These are phyloP conservation scores for Neogobius melanostomus DNA, from an alignment of 2,113 vertebrate genomes.

Conservation along the genomic window DNA sequence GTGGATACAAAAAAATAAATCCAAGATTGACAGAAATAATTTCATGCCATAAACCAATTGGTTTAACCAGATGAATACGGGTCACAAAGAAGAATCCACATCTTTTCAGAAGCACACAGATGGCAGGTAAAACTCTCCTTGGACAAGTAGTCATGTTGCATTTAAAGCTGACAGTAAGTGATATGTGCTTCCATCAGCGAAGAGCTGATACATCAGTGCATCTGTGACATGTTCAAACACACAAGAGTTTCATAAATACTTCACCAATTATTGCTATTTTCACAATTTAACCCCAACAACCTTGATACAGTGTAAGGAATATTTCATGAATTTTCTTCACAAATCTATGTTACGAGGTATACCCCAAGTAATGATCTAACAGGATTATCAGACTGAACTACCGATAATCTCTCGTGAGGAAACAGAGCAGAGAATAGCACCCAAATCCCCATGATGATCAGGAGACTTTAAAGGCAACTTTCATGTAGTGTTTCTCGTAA, in stretches of 20 bases:
- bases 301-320: slow-evolving; percentile 31
- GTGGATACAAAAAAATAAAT: background rate
- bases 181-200: slow-evolving; percentile 52
- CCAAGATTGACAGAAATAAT: background rate
- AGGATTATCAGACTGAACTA: slow-evolving; percentile 50
- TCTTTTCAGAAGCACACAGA: slow-evolving; percentile 14
- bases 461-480: slow-evolving; percentile 26
- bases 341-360: slow-evolving; percentile 39
- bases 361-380: slow-evolving; percentile 44
- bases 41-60: slow-evolving; percentile 2
- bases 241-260: slow-evolving; percentile 55
- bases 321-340: slow-evolving; percentile 37
- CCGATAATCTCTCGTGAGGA: slow-evolving; percentile 46
- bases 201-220: slow-evolving; percentile 26
- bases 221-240: slow-evolving; percentile 36
- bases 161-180: slow-evolving; percentile 44
- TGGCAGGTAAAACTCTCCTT: slow-evolving; percentile 17
- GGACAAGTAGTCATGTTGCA: slow-evolving; percentile 14
- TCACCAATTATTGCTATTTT: slow-evolving; percentile 77
- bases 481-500: slow-evolving; percentile 91
- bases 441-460: slow-evolving; percentile 34
- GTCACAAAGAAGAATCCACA: slow-evolving; percentile 1
- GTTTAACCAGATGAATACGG: slow-evolving; percentile 9
- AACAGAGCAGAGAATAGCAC: slow-evolving; percentile 52
- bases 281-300: slow-evolving; percentile 38